phyloP scores from a whole-genome alignment of 2,113 vertebrate species.

The Atrichornis clamosus region DNA sequence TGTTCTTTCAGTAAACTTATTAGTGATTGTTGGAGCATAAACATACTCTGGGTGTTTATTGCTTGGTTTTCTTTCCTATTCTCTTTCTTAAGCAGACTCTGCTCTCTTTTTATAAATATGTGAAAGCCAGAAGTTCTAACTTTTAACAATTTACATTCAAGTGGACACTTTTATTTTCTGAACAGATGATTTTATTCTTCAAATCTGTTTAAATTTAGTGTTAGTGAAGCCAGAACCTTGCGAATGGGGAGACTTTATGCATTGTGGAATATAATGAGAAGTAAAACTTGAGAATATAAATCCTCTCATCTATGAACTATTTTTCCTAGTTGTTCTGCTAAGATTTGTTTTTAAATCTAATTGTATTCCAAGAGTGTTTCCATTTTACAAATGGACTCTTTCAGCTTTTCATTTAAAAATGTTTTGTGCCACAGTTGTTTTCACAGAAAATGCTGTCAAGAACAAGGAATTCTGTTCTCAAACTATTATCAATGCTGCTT shows the following conservation, averaged over 20 bases:
- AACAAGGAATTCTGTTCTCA: background rate
- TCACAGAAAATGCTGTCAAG: background rate
- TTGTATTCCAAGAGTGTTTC: background rate
- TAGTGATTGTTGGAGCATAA: background rate
- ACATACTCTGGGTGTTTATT: slow-evolving; percentile 8
- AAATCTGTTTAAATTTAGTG: slow-evolving; percentile 22
- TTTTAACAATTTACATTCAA: slow-evolving; percentile 35
- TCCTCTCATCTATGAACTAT: slow-evolving; percentile 1
- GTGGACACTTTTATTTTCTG: slow-evolving; percentile 14
- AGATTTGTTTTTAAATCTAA: background rate
- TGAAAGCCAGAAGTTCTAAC: slow-evolving; percentile 6
- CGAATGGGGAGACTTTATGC: background rate
- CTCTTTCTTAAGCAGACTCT: background rate
- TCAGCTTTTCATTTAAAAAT: slow-evolving; percentile 3
- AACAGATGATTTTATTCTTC: background rate
- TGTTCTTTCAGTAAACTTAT: slow-evolving; percentile 1
- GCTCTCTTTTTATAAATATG: background rate
- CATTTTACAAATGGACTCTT: background rate
- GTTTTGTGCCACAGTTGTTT: background rate
- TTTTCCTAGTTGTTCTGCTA: background rate
- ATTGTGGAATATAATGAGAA: background rate
- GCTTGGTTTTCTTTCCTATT: background rate
- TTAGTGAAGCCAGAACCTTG: background rate
- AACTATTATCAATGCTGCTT: background rate
- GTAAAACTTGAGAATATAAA: slow-evolving; percentile 4